Percentiles rank a stretch among this genome's conserved stretches.
phyloP scores from a whole-genome alignment of 2,888 invertebrate species.

The Euphydryas editha region DNA sequence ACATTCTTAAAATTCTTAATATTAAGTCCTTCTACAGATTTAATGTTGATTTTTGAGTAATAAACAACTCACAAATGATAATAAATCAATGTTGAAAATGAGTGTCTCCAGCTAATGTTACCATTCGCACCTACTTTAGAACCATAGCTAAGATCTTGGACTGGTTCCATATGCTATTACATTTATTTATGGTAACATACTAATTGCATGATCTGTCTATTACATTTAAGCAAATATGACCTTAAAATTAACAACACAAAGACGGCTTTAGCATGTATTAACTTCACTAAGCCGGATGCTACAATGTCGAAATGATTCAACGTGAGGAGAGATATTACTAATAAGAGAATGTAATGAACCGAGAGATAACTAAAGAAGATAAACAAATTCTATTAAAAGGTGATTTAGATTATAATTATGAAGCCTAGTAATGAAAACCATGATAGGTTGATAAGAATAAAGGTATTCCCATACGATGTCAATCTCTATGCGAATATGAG shows the following conservation, averaged over 20 bases:
- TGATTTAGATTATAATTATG: constrained; percentile 23
- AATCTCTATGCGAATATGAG: constrained; percentile 9
- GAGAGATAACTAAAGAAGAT: constrained; percentile 24
- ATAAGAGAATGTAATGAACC: constrained; percentile 35
- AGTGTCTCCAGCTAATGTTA: not conserved
- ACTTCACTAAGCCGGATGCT: constrained; percentile 14
- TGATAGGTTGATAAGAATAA: constrained; percentile 24
- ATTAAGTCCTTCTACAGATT: not conserved
- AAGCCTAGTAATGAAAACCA: constrained; percentile 21
- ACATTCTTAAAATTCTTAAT: too few species aligned
- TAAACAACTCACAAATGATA: not conserved
- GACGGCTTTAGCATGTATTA: not conserved
- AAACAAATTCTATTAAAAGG: constrained; percentile 35
- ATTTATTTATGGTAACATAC: constrained; percentile 21
- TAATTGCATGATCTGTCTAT: constrained; percentile 11
- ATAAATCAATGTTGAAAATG: constrained; percentile 5
- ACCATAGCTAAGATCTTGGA: constrained; percentile 10
- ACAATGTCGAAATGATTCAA: constrained; percentile 17
- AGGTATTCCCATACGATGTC: constrained; percentile 16
- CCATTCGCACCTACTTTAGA: constrained; percentile 8
- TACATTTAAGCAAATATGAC: constrained; percentile 8
- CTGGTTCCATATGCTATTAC: constrained; percentile 16
- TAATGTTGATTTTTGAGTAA: not conserved
- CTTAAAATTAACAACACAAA: not conserved
- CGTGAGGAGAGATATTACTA: constrained; percentile 29